Base-by-base conservation (phyloP, 2,113 vertebrate genomes). In the Mohoua ochrocephala region DNA sequence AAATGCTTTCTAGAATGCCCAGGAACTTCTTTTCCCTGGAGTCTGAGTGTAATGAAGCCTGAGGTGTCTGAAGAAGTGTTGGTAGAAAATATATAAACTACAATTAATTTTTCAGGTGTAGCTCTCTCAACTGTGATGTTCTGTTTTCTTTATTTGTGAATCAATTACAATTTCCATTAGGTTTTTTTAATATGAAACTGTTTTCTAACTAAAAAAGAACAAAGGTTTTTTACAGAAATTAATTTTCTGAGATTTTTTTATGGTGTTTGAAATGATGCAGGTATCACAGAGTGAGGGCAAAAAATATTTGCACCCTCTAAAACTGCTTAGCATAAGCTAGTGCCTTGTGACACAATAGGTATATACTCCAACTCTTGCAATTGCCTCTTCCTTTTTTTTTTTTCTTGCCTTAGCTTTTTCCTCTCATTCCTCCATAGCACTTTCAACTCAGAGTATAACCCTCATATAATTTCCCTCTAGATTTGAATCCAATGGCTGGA, bases 371-470 rank as follows among this genome's bases (percentile, higher is more conserved):
- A 68, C 16, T 50, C 14, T 53, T 56, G 31, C 12, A 21, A 31
- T 28, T 69, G 1, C 4, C 6, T 27, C 5, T 13, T 21, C 3
- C 60, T 20, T 18, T 13, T 12, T 23, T 53, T 15, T 28, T 13
- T 7, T 0, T 3, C 10, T n/a, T 47, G 4, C 6, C 12, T 67
- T 63, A 42, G 2, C 11, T 47, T 87, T 75, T 35, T 7, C 10
- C 3, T 64, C 13, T 67, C 28, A 15, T 79, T 79, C 8, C 57
- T 67, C 13, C 28, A 11, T 26, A 26, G 4, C 12, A 71, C 3
- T 68, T 94, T 41, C 75, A 85, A 31, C 18, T 69, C 37, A 53
- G 37, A 83, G 10, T 27, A 22, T 26, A 52, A 49, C 4, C 4
- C 10, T 74, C 8, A 44, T 33, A 35, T 31, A 59, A 64, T 60